Percentiles rank a stretch among this genome's conserved stretches.
Evolutionary conservation across 2,113 vertebrate genomes (phyloP).

Genomic region (Siniperca chuatsi): DNA sequence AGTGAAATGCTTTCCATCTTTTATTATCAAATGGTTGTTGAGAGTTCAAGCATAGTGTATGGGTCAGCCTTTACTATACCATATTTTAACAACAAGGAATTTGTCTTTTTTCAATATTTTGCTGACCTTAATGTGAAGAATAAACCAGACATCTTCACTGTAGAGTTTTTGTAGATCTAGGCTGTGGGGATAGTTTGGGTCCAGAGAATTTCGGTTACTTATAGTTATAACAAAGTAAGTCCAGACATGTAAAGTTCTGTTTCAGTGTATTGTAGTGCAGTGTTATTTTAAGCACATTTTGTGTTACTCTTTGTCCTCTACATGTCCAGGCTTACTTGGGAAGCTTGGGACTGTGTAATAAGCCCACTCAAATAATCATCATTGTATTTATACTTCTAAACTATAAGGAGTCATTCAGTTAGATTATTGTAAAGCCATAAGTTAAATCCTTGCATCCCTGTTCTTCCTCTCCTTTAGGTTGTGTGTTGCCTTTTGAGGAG

Average conservation of each 20-base stretch:
- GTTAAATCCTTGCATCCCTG: background rate
- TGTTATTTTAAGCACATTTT: background rate
- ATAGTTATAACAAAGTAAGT: background rate
- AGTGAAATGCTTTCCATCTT: background rate
- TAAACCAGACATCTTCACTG: background rate
- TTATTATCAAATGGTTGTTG: background rate
- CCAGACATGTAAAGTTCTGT: background rate
- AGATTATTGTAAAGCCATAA: background rate
- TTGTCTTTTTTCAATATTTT: background rate
- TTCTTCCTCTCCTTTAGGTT: conserved; percentile 58
- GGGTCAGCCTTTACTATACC: background rate
- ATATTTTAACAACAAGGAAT: background rate
- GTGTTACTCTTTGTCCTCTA: background rate
- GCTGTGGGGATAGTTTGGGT: background rate
- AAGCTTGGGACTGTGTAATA: background rate
- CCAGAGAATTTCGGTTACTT: background rate
- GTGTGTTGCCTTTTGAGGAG: conserved; percentile 71
- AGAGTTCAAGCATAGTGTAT: background rate
- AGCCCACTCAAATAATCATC: background rate
- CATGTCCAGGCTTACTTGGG: background rate
- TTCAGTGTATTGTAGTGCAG: too few relatives aligned
- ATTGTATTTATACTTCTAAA: background rate
- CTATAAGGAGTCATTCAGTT: too few relatives aligned
- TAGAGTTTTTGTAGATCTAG: background rate
- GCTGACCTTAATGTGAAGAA: background rate